Conservation (phyloP, 2,888 invertebrate genomes). For the Pristionchus mayeri region DNA sequence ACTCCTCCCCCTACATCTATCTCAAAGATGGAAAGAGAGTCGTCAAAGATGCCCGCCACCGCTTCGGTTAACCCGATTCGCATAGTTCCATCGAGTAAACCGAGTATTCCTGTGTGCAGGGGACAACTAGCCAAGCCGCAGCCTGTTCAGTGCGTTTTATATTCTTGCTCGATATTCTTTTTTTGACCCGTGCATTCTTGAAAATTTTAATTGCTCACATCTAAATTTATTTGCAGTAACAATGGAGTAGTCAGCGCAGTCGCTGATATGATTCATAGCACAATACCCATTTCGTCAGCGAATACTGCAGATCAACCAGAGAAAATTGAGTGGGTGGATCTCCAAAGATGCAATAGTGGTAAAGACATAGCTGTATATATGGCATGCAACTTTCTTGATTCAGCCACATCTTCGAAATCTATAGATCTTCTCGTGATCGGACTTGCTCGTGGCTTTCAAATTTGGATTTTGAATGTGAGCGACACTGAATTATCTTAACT, state of each 20-base stretch:
- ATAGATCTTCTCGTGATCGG: slow-evolving; percentile 90
- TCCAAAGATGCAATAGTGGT: slow-evolving; percentile 59
- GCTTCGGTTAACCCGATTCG: slow-evolving; percentile 37
- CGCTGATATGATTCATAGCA: slow-evolving; percentile 71
- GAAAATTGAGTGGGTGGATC: slow-evolving; percentile 66
- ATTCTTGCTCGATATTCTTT: neutral
- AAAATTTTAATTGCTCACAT: neutral
- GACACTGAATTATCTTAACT: neutral
- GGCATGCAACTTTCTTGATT: neutral
- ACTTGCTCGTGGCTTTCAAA: slow-evolving; percentile 88
- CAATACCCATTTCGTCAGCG: slow-evolving; percentile 65
- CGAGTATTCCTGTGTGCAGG: slow-evolving; percentile 40
- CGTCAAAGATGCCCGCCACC: slow-evolving; percentile 27
- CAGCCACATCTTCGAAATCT: slow-evolving; percentile 79
- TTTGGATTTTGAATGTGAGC: slow-evolving; percentile 79
- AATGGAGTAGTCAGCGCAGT: slow-evolving; percentile 58
- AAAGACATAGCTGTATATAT: slow-evolving; percentile 28
- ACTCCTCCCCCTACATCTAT: neutral
- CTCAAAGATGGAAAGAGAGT: slow-evolving; percentile 32
- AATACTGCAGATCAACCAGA: slow-evolving; percentile 51
- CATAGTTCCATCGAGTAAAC: neutral
- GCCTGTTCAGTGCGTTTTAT: slow-evolving; percentile 58
- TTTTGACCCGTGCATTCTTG: neutral
- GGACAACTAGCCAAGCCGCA: slow-evolving; percentile 66
- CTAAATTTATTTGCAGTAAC: slow-evolving; percentile 56